A percentile compares a stretch with the other conserved stretches of the same genome.
Evolutionary conservation across 2,113 vertebrate genomes (phyloP).

Genomic region (Myiagra hebetior): DNA sequence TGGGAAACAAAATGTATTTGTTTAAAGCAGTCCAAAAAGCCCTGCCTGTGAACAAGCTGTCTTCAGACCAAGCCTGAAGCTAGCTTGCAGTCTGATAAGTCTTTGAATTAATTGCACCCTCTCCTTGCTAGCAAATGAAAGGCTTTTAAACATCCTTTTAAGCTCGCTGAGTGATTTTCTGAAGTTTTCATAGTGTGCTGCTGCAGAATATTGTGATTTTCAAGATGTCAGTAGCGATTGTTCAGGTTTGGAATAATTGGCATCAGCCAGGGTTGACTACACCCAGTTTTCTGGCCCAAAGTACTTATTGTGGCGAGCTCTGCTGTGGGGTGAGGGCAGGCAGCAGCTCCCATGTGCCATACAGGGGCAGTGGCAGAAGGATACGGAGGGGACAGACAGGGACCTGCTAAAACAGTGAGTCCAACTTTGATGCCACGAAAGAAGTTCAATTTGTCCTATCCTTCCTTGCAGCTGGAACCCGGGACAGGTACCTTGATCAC

Average conservation of each 20-base stretch:
- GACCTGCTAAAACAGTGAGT: accelerated
- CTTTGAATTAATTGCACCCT: background rate
- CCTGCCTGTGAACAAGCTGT: background rate
- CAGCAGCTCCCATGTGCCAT: background rate
- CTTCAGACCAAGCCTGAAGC: background rate
- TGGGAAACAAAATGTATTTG: background rate
- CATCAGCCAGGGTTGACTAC: accelerated
- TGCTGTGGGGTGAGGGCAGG: background rate
- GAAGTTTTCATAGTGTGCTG: background rate
- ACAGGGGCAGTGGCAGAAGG: background rate
- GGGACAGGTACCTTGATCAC: background rate
- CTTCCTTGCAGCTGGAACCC: background rate
- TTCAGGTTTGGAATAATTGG: background rate
- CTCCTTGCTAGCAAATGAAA: background rate
- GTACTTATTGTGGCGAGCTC: background rate
- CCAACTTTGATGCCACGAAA: accelerated
- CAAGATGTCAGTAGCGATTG: accelerated
- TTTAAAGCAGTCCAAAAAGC: background rate
- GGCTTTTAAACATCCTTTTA: background rate
- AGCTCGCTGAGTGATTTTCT: background rate
- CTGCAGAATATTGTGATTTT: background rate
- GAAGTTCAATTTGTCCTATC: background rate
- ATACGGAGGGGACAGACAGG: background rate
- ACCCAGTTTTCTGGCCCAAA: accelerated
- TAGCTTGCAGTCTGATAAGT: background rate